Percentiles rank a stretch among this genome's conserved stretches.
phyloP scores from a whole-genome alignment of 2,888 invertebrate genomes.

The Lasioglossum oenotherae region DNA sequence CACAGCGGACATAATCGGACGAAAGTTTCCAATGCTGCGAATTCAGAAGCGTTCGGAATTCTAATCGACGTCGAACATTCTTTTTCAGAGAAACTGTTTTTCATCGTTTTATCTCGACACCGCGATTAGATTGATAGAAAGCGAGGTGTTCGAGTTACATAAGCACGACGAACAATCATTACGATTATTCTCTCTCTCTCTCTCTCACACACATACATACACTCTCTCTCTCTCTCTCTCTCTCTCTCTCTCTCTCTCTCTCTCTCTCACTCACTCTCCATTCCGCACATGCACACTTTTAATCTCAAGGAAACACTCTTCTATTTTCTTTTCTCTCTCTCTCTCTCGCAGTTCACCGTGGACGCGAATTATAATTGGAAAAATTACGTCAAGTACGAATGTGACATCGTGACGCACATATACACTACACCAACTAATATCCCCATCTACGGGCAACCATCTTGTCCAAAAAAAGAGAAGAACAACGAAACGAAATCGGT shows the following conservation, averaged over 20 bases:
- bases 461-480: conserved; percentile 47
- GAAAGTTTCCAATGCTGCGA: neutral
- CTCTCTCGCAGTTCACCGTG: neutral
- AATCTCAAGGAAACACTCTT: neutral
- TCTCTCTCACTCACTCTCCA: neutral
- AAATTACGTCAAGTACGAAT: conserved; percentile 17
- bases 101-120: conserved; percentile 44
- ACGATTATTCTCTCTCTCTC: neutral
- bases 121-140: conserved; percentile 59
- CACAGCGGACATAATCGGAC: neutral
- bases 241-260: neutral
- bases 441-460: conserved; percentile 38
- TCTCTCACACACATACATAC: neutral
- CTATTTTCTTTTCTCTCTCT: neutral
- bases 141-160: conserved; percentile 40
- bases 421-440: conserved; percentile 12
- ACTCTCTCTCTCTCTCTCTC: neutral
- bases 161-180: conserved; percentile 24
- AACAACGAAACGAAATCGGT: conserved; percentile 21
- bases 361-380: neutral
- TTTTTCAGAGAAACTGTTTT: conserved; percentile 33
- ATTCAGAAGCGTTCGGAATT: neutral
- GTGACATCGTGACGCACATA: conserved; percentile 5
- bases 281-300: neutral
- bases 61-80: neutral